Evolutionary conservation across 1,140 invertebrate genomes (phyloP), one percentile per base, ranked within the genome.

Genomic region (Bombus confusus): DNA sequence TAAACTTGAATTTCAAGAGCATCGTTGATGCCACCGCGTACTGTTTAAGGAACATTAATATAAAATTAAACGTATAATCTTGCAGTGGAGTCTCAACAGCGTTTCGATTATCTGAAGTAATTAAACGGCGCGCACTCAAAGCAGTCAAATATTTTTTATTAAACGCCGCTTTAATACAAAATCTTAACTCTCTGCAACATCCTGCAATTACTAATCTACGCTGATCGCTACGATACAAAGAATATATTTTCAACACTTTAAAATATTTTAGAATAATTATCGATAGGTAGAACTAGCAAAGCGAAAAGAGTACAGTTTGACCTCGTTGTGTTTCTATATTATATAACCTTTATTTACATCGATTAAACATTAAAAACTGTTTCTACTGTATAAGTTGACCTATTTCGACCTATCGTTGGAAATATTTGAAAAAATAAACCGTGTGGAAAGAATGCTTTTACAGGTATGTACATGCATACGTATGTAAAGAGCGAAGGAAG

Each of bases 31-130:
- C 69, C n/a, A n/a, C 12, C 68, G 79, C 15, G 43, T 6, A 18
- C 74, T 37, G 28, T n/a, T 62, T 34, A 12, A 37, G 47, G 18
- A 39, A 39, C 47, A 22, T 52, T 52, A 52, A 52, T 52, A 22
- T 18, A 22, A 52, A 64, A 82, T 82, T 76, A 64, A 76, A 68
- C 52, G 72, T 39, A 31, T 68, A 76, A 64, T 83, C 22, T 75
- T 83, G 13, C 34, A n/a, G 18, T 12, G 9, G 10, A 41, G 41
- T 83, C 68, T 18, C 59, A 12, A 62, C 28, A 2, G 34, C n/a
- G 34, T 59, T 22, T 18, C 71, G 73, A 83, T 83, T 68, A 47
- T 47, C 25, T 3, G 2, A 47, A 72, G 31, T 52, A 64, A 76
- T 83, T 83, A 83, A 76, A 28, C 0, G 9, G 22, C 4, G 59